Percentiles rank a stretch among this genome's conserved stretches.
These are phyloP conservation scores for Hermatobates lingyangjiaoensis DNA, from an alignment of 1,140 invertebrate species.

Conservation along the genomic window DNA sequence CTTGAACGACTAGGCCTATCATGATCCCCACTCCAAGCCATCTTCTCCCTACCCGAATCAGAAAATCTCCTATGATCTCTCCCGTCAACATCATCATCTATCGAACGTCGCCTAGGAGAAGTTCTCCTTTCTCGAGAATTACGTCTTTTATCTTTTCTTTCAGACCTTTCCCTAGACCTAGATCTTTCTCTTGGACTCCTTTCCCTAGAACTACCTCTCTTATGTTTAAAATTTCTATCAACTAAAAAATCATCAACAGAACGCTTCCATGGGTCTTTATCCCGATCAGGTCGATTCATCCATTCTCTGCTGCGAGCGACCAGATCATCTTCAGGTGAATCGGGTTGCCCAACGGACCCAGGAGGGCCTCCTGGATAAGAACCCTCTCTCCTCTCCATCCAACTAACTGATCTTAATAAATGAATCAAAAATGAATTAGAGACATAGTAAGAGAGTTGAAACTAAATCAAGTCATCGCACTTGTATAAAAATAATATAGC, in stretches of 20 bases:
- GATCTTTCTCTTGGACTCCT: constrained; percentile 24
- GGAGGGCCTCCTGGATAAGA: too few species aligned
- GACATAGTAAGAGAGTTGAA: too few species aligned
- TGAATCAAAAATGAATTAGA: too few species aligned
- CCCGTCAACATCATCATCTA: constrained; percentile 14
- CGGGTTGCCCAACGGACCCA: constrained; percentile 22
- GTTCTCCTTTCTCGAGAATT: constrained; percentile 15
- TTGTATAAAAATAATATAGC: too few species aligned
- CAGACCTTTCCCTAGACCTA: constrained; percentile 21
- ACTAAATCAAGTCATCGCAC: too few species aligned
- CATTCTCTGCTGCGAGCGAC: constrained; percentile 23
- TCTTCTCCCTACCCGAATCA: constrained; percentile 17
- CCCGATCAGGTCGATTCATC: constrained; percentile 10
- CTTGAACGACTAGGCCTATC: constrained; percentile 12
- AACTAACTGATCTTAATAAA: too few species aligned
- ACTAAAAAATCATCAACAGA: constrained; percentile 23
- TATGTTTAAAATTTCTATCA: constrained; percentile 21
- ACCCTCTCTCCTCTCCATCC: too few species aligned
- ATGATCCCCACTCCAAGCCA: constrained; percentile 22
- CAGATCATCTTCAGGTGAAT: constrained; percentile 22
- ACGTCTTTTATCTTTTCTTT: constrained; percentile 22
- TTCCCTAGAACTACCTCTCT: constrained; percentile 24
- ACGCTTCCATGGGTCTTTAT: constrained; percentile 12
- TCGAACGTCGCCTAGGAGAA: constrained; percentile 3
- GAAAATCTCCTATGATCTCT: constrained; percentile 21